phyloP scores from a whole-genome alignment of 2,888 invertebrate species.

The Petrolisthes manimaculis region DNA sequence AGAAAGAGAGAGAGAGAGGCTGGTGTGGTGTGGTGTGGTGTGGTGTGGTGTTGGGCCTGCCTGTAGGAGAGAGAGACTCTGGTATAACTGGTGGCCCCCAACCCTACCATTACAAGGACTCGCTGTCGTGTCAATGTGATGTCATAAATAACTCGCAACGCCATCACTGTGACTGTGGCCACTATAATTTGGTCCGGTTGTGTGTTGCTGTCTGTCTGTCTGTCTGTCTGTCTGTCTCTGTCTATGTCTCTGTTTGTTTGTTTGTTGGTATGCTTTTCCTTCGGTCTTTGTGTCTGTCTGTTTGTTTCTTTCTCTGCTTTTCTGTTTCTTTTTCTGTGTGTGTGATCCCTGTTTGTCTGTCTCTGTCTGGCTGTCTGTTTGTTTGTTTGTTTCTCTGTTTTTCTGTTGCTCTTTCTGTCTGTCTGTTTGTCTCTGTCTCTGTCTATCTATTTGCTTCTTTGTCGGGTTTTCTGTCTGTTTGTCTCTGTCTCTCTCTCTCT shows the following conservation, averaged over 20 bases:
- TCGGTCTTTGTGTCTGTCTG: conserved; percentile 11
- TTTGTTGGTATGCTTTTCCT: too few species aligned
- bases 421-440: too few species aligned
- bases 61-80: not conserved
- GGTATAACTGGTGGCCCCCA: too few species aligned
- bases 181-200: conserved; percentile 43
- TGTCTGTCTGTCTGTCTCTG: too few species aligned
- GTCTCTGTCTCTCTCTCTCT: too few species aligned
- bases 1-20: conserved; percentile 24
- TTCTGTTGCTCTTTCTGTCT: not conserved
- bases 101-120: conserved; percentile 46
- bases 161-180: conserved; percentile 36
- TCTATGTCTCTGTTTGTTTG: too few species aligned
- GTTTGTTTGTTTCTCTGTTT: conserved; percentile 17
- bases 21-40: not conserved
- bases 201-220: conserved; percentile 32
- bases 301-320: not conserved
- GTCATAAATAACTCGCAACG: conserved; percentile 50
- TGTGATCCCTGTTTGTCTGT: too few species aligned
- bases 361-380: conserved; percentile 21
- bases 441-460: too few species aligned
- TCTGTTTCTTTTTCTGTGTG: too few species aligned
- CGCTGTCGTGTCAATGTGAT: conserved; percentile 55
- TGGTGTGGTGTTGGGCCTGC: conserved; percentile 4
- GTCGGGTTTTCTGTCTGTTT: too few species aligned